A percentile compares a stretch with the other conserved stretches of the same genome.
Evolutionary conservation across 1,140 invertebrate species (phyloP).

Genomic region (Drosophila parvula): DNA sequence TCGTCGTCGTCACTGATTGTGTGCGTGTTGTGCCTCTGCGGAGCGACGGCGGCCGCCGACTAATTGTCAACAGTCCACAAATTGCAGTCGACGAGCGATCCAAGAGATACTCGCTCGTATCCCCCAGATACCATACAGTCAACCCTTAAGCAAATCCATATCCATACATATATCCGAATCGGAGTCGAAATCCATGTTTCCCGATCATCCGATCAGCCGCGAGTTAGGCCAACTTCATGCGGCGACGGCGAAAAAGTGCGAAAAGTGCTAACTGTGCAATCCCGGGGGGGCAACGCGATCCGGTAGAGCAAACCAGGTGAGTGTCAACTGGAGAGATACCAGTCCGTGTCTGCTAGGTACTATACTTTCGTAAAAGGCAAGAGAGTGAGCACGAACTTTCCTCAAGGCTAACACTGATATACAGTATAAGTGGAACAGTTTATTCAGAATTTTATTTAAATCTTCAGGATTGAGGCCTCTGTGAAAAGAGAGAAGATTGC

Average conservation of each 20-base stretch:
- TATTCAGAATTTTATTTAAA: too few relatives aligned
- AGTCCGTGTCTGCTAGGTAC: conserved; percentile 3
- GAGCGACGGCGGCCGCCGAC: conserved; percentile 8
- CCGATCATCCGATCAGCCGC: conserved; percentile 30
- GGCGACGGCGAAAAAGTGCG: conserved; percentile 20
- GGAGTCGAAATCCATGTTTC: neutral
- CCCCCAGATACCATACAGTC: neutral
- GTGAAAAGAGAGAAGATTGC: neutral
- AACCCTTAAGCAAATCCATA: neutral
- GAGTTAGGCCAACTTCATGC: conserved; percentile 19
- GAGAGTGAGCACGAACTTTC: too few relatives aligned
- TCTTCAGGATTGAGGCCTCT: too few relatives aligned
- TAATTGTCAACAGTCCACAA: conserved; percentile 34
- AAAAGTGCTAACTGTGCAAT: conserved; percentile 37
- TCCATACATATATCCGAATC: too few relatives aligned
- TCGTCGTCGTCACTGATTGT: neutral
- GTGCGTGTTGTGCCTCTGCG: conserved; percentile 43
- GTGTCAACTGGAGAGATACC: conserved; percentile 1
- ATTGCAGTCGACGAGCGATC: conserved; percentile 7
- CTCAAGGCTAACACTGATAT: too few relatives aligned
- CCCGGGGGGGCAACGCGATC: conserved; percentile 33
- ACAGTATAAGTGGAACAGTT: too few relatives aligned
- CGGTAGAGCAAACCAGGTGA: conserved; percentile 32
- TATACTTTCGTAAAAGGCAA: neutral
- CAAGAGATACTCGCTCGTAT: neutral